Evolutionary conservation across 2,888 invertebrate species (phyloP), one percentile per base, ranked within the genome.

Genomic region (Idaea dimidiata): DNA sequence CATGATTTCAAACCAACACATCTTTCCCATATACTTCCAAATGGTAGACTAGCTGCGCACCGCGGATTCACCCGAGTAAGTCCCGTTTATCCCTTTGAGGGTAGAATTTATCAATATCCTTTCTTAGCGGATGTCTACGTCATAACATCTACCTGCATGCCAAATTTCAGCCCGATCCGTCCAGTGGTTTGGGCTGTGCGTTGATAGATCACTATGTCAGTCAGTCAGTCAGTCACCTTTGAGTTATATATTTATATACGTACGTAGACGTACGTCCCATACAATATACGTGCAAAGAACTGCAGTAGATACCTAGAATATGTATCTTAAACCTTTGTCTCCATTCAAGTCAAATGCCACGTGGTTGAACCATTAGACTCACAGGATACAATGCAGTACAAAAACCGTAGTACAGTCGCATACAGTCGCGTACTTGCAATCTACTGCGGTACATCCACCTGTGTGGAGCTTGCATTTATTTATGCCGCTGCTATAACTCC

Each of bases 401-500:
- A 64, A 66, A 67, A 68, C 55, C 59, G 54, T 58, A 58, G 60
- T 62, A 66, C 61, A 62, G 67, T 66, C 61, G 58, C 58, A n/a
- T n/a, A n/a, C 62, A 33, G 62, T 66, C 70, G 77, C 75, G 77
- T 78, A 78, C 76, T 43, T 43, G 71, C 78, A 79, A 77, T 79
- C 72, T 77, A 72, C 70, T 72, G 72, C 79, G 78, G 81, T 76
- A 79, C 77, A 80, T 85, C 80, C 85, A 85, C 86, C 83, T 85
- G 86, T 83, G 81, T 81, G 80, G 82, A 78, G 78, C 81, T 79
- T 81, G 79, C 79, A 78, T 81, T 86, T 86, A 83, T 84, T 84
- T 83, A 86, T 87, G 81, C 84, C 73, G 69, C 71, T 56, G 54
- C 16, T 57, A 54, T 54, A 66, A 66, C 71, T 31, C 5, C 18